Evolutionary conservation across 2,888 invertebrate species (phyloP).

Genomic region (Brenthis hecate): DNA sequence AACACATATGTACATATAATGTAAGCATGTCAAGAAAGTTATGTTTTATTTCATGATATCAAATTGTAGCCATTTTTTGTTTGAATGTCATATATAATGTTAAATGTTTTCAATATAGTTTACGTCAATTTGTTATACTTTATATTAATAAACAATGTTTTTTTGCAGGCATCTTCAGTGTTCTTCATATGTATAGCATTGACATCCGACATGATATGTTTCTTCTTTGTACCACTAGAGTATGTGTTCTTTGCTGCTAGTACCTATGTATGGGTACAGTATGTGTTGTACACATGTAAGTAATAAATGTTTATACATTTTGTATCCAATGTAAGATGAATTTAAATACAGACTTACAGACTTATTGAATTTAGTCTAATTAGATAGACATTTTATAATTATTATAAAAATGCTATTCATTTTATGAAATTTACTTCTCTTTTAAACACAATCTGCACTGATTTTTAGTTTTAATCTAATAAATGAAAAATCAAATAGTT

Average conservation of each 20-base stretch:
- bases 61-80: background rate
- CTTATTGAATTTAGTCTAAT: no score
- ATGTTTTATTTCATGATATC: background rate
- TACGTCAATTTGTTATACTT: no score
- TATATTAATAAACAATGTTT: background rate
- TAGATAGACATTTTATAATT: no score
- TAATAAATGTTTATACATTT: constrained; percentile 39
- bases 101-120: no score
- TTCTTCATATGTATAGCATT: constrained; percentile 99
- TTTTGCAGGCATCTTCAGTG: constrained; percentile 94
- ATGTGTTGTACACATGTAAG: constrained; percentile 98
- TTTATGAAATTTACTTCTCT: no score
- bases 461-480: no score
- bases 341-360: no score
- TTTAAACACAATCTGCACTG: no score
- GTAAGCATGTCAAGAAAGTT: background rate
- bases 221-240: constrained; percentile 98
- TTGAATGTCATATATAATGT: no score
- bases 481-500: no score
- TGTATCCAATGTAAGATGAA: no score
- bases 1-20: background rate
- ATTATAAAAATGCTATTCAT: no score
- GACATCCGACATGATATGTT: constrained; percentile 99
- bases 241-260: constrained; percentile 99
- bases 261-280: constrained; percentile 99